Percentiles rank a stretch among this genome's conserved stretches.
Evolutionary conservation across 2,113 vertebrate species (phyloP).

Genomic region (Argyrosomus japonicus): DNA sequence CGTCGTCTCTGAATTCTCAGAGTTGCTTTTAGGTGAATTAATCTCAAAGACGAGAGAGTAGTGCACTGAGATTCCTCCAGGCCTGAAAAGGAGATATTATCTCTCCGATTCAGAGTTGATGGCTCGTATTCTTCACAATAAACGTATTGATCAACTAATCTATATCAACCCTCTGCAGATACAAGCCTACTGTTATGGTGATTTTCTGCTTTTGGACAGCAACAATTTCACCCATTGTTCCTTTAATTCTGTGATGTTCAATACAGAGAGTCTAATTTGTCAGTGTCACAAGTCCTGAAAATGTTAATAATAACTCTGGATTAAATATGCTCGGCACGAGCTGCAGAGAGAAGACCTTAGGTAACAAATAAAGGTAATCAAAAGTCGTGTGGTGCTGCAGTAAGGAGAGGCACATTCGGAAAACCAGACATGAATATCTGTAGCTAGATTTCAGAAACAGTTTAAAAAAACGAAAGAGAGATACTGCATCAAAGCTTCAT

Average conservation of each 20-base stretch:
- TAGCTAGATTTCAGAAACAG: not conserved
- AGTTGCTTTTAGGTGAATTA: conserved; percentile 60
- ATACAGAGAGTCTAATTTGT: not conserved
- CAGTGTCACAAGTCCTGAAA: conserved; percentile 1
- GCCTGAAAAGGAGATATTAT: conserved; percentile 69
- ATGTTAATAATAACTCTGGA: not conserved
- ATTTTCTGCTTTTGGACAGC: not conserved
- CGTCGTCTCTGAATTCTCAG: conserved; percentile 74
- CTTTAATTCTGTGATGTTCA: not conserved
- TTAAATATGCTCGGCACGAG: not conserved
- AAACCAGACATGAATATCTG: not conserved
- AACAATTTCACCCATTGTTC: no score
- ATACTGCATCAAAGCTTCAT: conserved; percentile 32
- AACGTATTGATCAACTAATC: conserved; percentile 2
- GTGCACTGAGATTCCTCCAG: conserved; percentile 84
- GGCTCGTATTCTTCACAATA: not conserved
- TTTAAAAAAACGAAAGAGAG: not conserved
- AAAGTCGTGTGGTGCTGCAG: not conserved
- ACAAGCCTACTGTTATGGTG: not conserved
- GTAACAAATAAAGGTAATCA: not conserved
- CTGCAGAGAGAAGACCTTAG: conserved; percentile 3
- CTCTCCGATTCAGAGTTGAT: not conserved
- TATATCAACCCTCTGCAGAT: not conserved
- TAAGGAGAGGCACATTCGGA: not conserved
- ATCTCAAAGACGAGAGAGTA: conserved; percentile 88